These are phyloP conservation scores for Wiebesia pumilae DNA, from an alignment of 1,140 invertebrate genomes.

Conservation along the genomic window DNA sequence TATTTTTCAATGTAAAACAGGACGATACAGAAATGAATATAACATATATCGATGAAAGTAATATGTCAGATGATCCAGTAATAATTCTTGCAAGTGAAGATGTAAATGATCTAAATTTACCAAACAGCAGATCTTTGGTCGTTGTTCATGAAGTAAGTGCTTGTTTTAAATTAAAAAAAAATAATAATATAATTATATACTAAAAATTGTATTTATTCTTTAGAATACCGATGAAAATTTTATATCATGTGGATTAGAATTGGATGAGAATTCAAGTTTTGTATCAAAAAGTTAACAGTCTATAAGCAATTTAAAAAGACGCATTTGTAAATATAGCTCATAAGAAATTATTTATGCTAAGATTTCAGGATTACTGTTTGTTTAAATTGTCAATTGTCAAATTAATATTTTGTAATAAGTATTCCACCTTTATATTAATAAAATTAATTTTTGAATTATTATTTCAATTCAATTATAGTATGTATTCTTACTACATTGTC, in stretches of 20 bases:
- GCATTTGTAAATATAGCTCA: conserved; percentile 35
- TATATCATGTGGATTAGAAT: conserved; percentile 43
- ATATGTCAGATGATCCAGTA: conserved; percentile 68
- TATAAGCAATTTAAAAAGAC: background rate
- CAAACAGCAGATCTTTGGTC: conserved; percentile 67
- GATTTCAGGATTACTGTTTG: background rate
- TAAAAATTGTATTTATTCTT: background rate
- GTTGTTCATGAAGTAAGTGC: conserved; percentile 56
- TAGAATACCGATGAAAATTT: conserved; percentile 36
- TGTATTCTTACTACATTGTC: background rate
- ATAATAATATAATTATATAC: background rate
- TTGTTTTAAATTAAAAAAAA: background rate
- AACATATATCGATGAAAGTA: conserved; percentile 71
- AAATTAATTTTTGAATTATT: conserved; percentile 33
- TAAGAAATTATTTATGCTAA: conserved; percentile 40
- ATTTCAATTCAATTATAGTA: background rate
- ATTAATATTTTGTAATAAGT: conserved; percentile 29
- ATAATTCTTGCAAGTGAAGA: conserved; percentile 71
- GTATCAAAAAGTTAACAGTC: conserved; percentile 40
- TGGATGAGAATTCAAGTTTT: conserved; percentile 35
- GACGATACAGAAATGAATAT: conserved; percentile 67
- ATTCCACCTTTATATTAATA: conserved; percentile 40
- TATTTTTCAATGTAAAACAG: conserved; percentile 15
- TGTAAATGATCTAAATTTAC: conserved; percentile 66
- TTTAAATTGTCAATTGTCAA: background rate